Evolutionary conservation across 2,797 vertebrate genomes (phyloP).

Genomic region (Coregonus sp.): DNA sequence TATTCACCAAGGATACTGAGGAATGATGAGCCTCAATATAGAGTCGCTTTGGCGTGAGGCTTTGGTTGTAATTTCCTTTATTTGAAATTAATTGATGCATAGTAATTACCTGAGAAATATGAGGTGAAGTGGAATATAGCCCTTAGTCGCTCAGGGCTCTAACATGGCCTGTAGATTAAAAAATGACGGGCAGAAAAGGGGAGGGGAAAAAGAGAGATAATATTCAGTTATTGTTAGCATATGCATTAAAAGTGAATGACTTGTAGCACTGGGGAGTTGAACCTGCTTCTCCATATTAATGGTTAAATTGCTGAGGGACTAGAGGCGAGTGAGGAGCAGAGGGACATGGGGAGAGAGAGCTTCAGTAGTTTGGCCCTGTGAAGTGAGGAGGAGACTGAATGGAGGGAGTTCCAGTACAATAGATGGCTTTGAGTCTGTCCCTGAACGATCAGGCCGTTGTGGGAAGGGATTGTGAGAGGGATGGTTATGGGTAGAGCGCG

Average conservation of each 20-base stretch:
- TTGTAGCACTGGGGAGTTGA: slow-evolving; percentile 65
- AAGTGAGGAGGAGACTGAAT: slow-evolving; percentile 26
- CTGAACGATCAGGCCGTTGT: not conserved
- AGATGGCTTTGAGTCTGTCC: slow-evolving; percentile 22
- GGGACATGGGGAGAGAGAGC: slow-evolving; percentile 9
- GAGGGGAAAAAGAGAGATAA: slow-evolving; percentile 43
- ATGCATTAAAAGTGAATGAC: slow-evolving; percentile 69
- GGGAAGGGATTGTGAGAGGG: not conserved
- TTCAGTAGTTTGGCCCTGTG: slow-evolving; percentile 24
- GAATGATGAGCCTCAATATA: slow-evolving; percentile 47
- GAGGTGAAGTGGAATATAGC: slow-evolving; percentile 67
- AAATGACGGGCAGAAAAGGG: slow-evolving; percentile 55
- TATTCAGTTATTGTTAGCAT: slow-evolving; percentile 70
- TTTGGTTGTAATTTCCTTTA: slow-evolving; percentile 61
- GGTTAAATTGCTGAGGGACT: slow-evolving; percentile 59
- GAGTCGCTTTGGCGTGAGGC: slow-evolving; percentile 39
- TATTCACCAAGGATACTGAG: slow-evolving; percentile 47
- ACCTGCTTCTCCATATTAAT: slow-evolving; percentile 70
- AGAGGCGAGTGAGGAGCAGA: slow-evolving; percentile 43
- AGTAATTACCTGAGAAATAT: slow-evolving; percentile 73
- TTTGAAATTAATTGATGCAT: slow-evolving; percentile 69
- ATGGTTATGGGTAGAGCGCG: slow-evolving; percentile 21
- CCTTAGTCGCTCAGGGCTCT: slow-evolving; percentile 67
- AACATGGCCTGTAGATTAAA: slow-evolving; percentile 63
- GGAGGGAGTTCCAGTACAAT: slow-evolving; percentile 25